phyloP scores from a whole-genome alignment of 2,888 invertebrate genomes.

The Hydroisotoma schaefferi region DNA sequence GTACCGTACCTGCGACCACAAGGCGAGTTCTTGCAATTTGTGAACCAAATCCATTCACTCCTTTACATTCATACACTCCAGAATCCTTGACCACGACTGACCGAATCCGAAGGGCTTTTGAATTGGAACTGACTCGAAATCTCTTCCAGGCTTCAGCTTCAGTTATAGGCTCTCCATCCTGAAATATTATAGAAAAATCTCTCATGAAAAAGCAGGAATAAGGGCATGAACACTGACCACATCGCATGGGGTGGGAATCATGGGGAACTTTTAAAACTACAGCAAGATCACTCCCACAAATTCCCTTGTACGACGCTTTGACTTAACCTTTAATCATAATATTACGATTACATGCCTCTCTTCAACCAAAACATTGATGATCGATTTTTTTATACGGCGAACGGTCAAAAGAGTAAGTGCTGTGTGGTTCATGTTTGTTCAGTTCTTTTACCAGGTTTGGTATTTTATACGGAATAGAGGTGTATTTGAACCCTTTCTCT shows the following conservation, averaged over 20 bases:
- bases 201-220: neutral
- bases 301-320: constrained; percentile 11
- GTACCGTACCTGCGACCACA: constrained; percentile 45
- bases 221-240: constrained; percentile 3
- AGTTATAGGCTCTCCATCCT: constrained; percentile 48
- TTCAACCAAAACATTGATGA: neutral
- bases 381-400: neutral
- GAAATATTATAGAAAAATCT: constrained; percentile 6
- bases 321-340: constrained; percentile 14
- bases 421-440: too few species aligned
- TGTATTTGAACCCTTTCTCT: too few species aligned
- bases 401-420: too few species aligned
- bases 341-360: constrained; percentile 1
- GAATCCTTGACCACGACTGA: constrained; percentile 37
- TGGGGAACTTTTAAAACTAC: constrained; percentile 12
- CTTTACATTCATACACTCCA: constrained; percentile 48
- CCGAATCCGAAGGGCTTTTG: constrained; percentile 42
- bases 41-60: constrained; percentile 46
- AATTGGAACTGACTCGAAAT: constrained; percentile 37
- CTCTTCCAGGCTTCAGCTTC: constrained; percentile 43
- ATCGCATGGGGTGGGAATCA: constrained; percentile 7
- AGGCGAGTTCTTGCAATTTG: constrained; percentile 44
- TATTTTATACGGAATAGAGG: too few species aligned
- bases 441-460: too few species aligned
- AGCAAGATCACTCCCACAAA: constrained; percentile 10